Conservation (phyloP, 2,888 invertebrate species). For the Amaurobius ferox region DNA sequence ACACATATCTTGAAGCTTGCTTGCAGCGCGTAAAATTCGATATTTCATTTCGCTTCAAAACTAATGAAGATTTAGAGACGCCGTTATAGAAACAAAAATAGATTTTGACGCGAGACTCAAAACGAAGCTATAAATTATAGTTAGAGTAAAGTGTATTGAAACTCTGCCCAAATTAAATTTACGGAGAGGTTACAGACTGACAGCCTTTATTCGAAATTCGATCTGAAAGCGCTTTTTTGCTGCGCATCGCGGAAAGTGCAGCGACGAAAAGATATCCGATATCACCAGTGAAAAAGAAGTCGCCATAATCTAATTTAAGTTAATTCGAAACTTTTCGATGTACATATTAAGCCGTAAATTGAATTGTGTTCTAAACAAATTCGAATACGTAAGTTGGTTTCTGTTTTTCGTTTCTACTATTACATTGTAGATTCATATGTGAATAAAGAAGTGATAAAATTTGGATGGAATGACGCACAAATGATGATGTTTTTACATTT, state of each 20-base stretch:
- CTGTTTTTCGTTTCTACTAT: too few species aligned
- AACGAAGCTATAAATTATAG: not conserved
- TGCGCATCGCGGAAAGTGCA: not conserved
- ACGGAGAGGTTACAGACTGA: not conserved
- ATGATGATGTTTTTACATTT: too few species aligned
- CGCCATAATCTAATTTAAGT: not conserved
- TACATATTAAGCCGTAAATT: not conserved
- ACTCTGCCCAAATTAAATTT: constrained; percentile 1
- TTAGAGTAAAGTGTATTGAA: not conserved
- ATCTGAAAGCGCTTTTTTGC: not conserved
- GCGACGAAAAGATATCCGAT: not conserved
- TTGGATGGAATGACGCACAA: too few species aligned
- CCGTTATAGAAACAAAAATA: not conserved
- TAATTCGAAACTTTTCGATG: not conserved
- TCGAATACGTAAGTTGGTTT: too few species aligned
- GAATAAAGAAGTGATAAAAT: too few species aligned
- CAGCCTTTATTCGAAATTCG: not conserved
- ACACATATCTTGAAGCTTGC: too few species aligned
- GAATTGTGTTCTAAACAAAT: too few species aligned
- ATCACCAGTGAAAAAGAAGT: not conserved
- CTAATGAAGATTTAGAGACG: too few species aligned
- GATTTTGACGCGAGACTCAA: not conserved
- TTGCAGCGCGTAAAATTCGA: too few species aligned
- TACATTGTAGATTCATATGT: too few species aligned
- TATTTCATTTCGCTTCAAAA: too few species aligned